Evolutionary conservation across 2,113 vertebrate genomes (phyloP).

Genomic region (Plecturocebus donacophilus): DNA sequence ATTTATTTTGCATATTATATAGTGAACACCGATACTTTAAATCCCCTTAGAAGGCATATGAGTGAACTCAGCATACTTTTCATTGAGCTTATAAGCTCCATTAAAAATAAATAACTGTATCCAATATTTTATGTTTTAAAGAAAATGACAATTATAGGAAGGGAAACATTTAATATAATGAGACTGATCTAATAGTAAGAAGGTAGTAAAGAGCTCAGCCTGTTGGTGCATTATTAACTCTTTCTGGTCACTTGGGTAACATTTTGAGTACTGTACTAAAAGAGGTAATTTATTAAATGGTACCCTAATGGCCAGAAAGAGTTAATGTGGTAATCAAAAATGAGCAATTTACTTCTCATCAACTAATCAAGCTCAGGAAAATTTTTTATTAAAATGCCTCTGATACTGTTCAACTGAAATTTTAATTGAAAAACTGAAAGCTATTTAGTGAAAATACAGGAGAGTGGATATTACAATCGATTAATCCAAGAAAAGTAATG

Average conservation of each 20-base stretch:
- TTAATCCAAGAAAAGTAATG: constrained; percentile 68
- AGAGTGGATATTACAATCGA: constrained; percentile 60
- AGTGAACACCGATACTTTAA: background rate
- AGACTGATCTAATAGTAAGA: constrained; percentile 37
- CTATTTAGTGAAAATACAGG: constrained; percentile 68
- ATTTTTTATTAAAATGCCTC: constrained; percentile 79
- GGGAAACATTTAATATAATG: constrained; percentile 67
- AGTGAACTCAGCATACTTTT: background rate
- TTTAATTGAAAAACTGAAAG: constrained; percentile 78
- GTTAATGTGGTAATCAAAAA: constrained; percentile 81
- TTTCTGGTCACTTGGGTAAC: constrained; percentile 74
- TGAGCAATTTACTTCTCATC: constrained; percentile 76
- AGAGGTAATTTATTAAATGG: constrained; percentile 77
- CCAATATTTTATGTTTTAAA: constrained; percentile 61
- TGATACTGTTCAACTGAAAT: constrained; percentile 77
- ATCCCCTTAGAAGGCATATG: background rate
- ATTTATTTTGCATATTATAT: background rate
- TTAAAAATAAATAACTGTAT: constrained; percentile 52
- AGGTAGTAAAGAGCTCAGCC: constrained; percentile 37
- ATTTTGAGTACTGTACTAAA: constrained; percentile 56
- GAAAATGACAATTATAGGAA: constrained; percentile 59
- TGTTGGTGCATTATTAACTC: constrained; percentile 73
- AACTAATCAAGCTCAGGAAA: constrained; percentile 77
- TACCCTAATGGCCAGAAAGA: constrained; percentile 73
- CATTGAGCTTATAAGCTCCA: background rate